These are phyloP conservation scores for Siphlonurus alternatus DNA, from an alignment of 2,888 invertebrate genomes.

Conservation along the genomic window DNA sequence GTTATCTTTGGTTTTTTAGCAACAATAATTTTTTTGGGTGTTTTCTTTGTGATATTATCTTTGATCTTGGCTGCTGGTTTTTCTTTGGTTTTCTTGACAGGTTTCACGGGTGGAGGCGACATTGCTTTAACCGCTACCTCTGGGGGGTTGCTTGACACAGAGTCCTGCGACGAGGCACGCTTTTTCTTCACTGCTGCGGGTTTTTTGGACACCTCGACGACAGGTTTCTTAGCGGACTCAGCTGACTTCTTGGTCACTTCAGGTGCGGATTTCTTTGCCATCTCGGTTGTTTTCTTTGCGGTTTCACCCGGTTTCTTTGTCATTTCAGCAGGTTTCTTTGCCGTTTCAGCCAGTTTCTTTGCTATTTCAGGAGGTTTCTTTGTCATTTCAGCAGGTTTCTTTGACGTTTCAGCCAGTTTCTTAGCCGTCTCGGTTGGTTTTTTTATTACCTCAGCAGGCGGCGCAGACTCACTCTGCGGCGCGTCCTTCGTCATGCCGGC, in stretches of 20 bases:
- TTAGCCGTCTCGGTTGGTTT: constrained; percentile 17
- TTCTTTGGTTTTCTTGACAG: constrained; percentile 6
- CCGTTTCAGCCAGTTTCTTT: constrained; percentile 15
- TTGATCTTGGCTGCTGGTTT: constrained; percentile 11
- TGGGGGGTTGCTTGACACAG: neutral
- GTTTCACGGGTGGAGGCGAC: constrained; percentile 7
- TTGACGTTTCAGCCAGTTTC: constrained; percentile 17
- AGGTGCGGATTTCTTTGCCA: constrained; percentile 24
- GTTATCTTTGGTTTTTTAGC: constrained; percentile 26
- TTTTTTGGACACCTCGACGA: constrained; percentile 20
- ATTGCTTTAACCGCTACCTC: neutral
- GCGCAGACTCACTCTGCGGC: neutral
- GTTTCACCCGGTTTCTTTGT: constrained; percentile 2
- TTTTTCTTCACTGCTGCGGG: neutral
- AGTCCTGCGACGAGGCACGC: neutral
- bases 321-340: too few species aligned
- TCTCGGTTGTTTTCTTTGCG: constrained; percentile 24
- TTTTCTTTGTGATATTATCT: constrained; percentile 9
- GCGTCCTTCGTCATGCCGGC: neutral
- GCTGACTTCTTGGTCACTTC: constrained; percentile 25
- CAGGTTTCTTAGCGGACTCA: constrained; percentile 20
- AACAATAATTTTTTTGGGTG: constrained; percentile 2
- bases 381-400: constrained; percentile 12
- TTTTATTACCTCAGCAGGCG: neutral
- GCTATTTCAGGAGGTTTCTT: constrained; percentile 14